A percentile compares a stretch with the other conserved stretches of the same genome.
phyloP scores from a whole-genome alignment of 2,113 vertebrate species.

The Mesitornis unicolor region DNA sequence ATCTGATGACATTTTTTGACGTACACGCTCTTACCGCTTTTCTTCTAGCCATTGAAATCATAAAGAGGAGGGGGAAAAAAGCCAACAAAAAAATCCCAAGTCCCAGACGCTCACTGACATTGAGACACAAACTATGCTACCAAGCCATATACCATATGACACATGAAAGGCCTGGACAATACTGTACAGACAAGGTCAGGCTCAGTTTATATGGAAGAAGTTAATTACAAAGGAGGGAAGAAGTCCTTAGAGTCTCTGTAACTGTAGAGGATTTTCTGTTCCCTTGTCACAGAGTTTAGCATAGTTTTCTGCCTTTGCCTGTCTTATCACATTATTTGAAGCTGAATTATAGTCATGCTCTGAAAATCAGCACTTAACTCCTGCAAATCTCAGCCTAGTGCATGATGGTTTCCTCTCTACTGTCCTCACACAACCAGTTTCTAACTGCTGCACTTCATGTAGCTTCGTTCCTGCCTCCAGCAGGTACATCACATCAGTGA shows the following conservation, averaged over 20 bases:
- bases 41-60: not conserved
- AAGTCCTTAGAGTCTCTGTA: slow-evolving; percentile 13
- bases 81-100: not conserved
- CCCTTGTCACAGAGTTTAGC: slow-evolving; percentile 26
- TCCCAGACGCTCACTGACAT: not conserved
- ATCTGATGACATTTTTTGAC: not conserved
- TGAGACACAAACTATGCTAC: not conserved
- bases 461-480: not conserved
- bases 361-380: not conserved
- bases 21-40: not conserved
- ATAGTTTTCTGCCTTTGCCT: slow-evolving; percentile 19
- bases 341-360: not conserved
- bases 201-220: slow-evolving; percentile 12
- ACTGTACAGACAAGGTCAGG: slow-evolving; percentile 11
- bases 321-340: slow-evolving; percentile 26
- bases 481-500: fast-evolving
- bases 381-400: not conserved
- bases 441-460: fast-evolving
- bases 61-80: not conserved
- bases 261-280: slow-evolving; percentile 24
- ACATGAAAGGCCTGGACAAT: slow-evolving; percentile 1
- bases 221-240: slow-evolving; percentile 50
- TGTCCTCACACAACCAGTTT: not conserved
- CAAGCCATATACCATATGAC: not conserved
- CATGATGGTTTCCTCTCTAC: not conserved